phyloP scores from a whole-genome alignment of 1,140 invertebrate genomes.

The Lepidurus couesii region DNA sequence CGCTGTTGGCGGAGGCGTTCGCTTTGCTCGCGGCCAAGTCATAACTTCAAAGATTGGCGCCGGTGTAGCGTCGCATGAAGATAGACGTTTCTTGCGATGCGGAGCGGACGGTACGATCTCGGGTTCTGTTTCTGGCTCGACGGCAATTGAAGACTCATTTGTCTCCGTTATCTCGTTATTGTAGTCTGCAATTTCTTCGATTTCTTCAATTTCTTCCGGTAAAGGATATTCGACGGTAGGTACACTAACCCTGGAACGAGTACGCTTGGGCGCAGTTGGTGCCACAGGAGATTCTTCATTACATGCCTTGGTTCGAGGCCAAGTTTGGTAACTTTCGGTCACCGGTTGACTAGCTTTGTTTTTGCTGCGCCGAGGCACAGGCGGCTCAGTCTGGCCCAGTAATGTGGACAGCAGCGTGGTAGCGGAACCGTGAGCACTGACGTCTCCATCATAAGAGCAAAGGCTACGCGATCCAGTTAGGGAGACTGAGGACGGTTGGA shows the following conservation, averaged over 20 bases:
- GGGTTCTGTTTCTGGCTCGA: neutral
- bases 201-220: conserved; percentile 21
- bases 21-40: neutral
- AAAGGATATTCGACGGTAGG: neutral
- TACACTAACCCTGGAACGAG: conserved; percentile 18
- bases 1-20: conserved; percentile 40
- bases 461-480: neutral
- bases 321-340: conserved; percentile 27
- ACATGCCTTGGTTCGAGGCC: conserved; percentile 21
- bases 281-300: neutral
- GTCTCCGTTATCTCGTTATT: conserved; percentile 8
- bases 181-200: conserved; percentile 23
- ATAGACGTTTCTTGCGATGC: neutral
- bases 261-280: conserved; percentile 27
- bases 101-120: conserved; percentile 22
- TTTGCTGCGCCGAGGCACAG: conserved; percentile 4
- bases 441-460: neutral
- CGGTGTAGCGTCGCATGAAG: neutral
- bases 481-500: neutral
- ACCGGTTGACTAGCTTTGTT: neutral
- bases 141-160: neutral
- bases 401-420: neutral
- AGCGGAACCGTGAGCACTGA: neutral
- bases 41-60: conserved; percentile 12
- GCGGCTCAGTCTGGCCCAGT: neutral